Conservation (phyloP, 2,888 invertebrate species). For the Rhodophaea formosa region DNA sequence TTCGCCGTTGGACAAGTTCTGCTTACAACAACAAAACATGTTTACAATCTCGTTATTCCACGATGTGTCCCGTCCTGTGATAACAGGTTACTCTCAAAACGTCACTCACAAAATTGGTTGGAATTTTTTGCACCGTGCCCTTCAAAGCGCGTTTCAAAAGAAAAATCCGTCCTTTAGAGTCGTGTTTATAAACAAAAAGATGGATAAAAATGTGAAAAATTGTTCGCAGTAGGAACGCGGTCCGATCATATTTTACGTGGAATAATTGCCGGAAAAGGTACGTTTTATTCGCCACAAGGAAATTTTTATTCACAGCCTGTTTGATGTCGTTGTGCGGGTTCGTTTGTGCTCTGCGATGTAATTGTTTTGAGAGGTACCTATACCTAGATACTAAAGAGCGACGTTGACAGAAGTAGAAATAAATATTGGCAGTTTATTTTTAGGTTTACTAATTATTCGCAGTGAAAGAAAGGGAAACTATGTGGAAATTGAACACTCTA, state of each 20-base stretch:
- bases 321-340: constrained; percentile 5
- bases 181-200: constrained; percentile 39
- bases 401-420: too few species aligned
- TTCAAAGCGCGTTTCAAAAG: constrained; percentile 26
- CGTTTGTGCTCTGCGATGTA: not conserved
- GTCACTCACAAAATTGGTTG: constrained; percentile 19
- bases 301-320: constrained; percentile 2
- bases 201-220: constrained; percentile 39
- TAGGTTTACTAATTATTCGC: too few species aligned
- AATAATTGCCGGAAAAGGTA: constrained; percentile 41
- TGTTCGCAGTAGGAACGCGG: constrained; percentile 29
- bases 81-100: not conserved
- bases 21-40: not conserved
- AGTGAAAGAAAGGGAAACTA: too few species aligned
- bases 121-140: constrained; percentile 18
- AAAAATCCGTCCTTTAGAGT: constrained; percentile 24
- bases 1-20: not conserved
- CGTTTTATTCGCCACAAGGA: constrained; percentile 23
- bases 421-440: too few species aligned
- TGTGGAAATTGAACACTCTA: too few species aligned
- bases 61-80: not conserved
- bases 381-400: too few species aligned
- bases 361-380: too few species aligned
- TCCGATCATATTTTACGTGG: constrained; percentile 39
- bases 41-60: not conserved